These are phyloP conservation scores for Tetropium fuscum DNA, from an alignment of 2,888 invertebrate species.

Conservation along the genomic window DNA sequence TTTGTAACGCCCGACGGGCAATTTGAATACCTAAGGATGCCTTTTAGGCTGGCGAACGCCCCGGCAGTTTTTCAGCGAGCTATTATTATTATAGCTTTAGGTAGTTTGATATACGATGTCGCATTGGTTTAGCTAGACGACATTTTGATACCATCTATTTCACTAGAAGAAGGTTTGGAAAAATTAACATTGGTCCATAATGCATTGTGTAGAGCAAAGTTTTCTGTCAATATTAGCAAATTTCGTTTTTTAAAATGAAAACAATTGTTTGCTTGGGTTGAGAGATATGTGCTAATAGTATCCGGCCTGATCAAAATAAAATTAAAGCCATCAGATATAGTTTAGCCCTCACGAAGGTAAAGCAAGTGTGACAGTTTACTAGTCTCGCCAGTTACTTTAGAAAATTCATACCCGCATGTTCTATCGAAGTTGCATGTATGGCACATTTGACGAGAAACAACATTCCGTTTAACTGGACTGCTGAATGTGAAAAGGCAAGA, in stretches of 20 bases:
- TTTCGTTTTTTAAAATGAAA: conserved; percentile 17
- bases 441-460: conserved; percentile 28
- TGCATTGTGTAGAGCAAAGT: conserved; percentile 5
- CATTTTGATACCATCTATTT: conserved; percentile 24
- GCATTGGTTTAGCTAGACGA: conserved; percentile 28
- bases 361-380: no score
- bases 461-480: conserved; percentile 21
- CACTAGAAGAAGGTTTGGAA: conserved; percentile 23
- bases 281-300: conserved; percentile 3
- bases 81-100: conserved; percentile 24
- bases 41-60: conserved; percentile 51
- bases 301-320: conserved; percentile 6
- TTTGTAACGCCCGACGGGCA: conserved; percentile 54
- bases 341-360: no score
- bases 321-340: no score
- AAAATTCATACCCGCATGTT: no score
- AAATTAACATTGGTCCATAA: conserved; percentile 10
- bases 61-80: conserved; percentile 37
- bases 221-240: conserved; percentile 13
- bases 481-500: conserved; percentile 16
- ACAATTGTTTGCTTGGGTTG: background rate
- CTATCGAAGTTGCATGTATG: conserved; percentile 32
- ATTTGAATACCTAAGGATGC: conserved; percentile 55
- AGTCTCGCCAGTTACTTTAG: no score
- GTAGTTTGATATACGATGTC: conserved; percentile 18